A percentile compares a stretch with the other conserved stretches of the same genome.
These are phyloP conservation scores for Coilia nasus DNA, from an alignment of 2,797 vertebrate species.

Conservation along the genomic window DNA sequence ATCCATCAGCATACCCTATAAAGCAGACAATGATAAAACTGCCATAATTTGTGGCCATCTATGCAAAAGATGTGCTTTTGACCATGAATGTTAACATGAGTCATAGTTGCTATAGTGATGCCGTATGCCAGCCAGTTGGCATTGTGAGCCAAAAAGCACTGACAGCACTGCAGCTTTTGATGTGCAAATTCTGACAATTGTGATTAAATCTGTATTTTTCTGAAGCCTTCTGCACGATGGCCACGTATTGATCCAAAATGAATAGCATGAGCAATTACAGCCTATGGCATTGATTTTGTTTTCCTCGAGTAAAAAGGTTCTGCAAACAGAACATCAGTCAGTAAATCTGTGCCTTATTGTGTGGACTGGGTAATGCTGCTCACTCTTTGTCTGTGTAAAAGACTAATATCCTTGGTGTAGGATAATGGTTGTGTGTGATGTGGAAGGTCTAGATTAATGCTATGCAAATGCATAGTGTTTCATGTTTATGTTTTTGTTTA, in stretches of 20 bases:
- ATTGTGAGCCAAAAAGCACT: background rate
- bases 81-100: background rate
- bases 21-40: background rate
- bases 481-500: too few species aligned
- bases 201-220: slow-evolving; percentile 18
- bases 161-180: background rate
- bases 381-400: background rate
- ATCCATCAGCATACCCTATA: background rate
- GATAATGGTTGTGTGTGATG: background rate
- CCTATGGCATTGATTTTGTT: slow-evolving; percentile 13
- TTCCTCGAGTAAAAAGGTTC: slow-evolving; percentile 21
- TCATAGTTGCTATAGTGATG: slow-evolving; percentile 3
- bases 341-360: slow-evolving; percentile 24
- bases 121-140: background rate
- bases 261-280: slow-evolving; percentile 27
- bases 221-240: background rate
- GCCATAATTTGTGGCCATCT: background rate
- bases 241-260: slow-evolving; percentile 21
- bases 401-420: background rate
- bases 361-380: background rate
- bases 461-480: background rate
- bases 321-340: slow-evolving; percentile 24
- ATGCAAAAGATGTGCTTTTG: background rate
- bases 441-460: background rate
- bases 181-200: slow-evolving; percentile 13